phyloP scores from a whole-genome alignment of 2,888 invertebrate species.

The Capitulum mitella region DNA sequence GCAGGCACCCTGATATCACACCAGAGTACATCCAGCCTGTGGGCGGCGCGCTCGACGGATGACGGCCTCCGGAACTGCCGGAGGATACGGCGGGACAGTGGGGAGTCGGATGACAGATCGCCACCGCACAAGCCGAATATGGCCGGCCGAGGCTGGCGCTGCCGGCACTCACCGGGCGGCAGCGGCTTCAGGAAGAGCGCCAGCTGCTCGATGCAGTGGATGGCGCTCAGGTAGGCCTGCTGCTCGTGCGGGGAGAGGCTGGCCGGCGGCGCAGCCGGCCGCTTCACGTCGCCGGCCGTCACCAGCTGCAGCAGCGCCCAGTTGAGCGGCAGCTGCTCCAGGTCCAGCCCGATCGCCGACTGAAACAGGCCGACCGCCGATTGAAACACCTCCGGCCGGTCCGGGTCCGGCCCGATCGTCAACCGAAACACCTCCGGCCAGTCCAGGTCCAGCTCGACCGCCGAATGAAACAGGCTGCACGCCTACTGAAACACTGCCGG shows the following conservation, averaged over 20 bases:
- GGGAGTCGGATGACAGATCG: too few species aligned
- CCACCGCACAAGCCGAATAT: too few species aligned
- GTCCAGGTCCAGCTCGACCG: conserved; percentile 64
- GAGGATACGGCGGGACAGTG: too few species aligned
- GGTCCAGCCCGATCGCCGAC: conserved; percentile 21
- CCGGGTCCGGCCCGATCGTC: conserved; percentile 62
- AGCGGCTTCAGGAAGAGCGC: conserved; percentile 80
- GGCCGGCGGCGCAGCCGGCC: conserved; percentile 31
- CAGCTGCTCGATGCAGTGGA: conserved; percentile 76
- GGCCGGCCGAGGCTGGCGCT: too few species aligned
- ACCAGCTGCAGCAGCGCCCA: too few species aligned
- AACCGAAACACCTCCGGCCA: conserved; percentile 55
- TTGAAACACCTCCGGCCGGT: conserved; percentile 49
- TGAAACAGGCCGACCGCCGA: conserved; percentile 21
- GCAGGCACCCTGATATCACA: too few species aligned
- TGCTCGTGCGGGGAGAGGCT: conserved; percentile 52
- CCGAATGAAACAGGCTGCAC: too few species aligned
- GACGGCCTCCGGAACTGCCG: too few species aligned
- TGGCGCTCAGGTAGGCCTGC: conserved; percentile 54
- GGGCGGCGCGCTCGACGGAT: too few species aligned
- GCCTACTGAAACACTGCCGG: too few species aligned
- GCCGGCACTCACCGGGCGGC: conserved; percentile 46
- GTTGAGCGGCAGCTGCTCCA: conserved; percentile 11
- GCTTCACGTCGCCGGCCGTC: background rate
- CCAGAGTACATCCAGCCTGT: too few species aligned